Conservation (phyloP, 2,113 vertebrate genomes). For the Lipotes vexillifer region DNA sequence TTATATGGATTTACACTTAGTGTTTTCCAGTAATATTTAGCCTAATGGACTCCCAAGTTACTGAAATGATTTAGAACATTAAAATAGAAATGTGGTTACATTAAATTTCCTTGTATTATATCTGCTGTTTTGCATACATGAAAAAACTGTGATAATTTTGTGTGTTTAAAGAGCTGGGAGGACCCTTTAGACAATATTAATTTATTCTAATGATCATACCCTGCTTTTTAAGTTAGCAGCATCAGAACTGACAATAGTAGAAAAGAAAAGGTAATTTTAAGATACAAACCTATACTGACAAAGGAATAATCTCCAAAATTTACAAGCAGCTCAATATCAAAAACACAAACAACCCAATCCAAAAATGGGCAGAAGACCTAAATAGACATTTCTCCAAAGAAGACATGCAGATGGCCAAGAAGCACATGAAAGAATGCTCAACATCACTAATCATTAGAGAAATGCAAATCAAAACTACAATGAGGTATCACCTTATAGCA, state of each 20-base stretch:
- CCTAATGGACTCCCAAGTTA: neutral
- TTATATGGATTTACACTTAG: neutral
- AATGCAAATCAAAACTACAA: too few relatives aligned
- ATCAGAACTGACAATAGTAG: neutral
- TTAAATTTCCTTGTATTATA: neutral
- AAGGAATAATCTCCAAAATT: too few relatives aligned
- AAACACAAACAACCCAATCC: too few relatives aligned
- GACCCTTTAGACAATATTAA: neutral
- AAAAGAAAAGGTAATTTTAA: neutral
- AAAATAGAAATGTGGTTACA: neutral
- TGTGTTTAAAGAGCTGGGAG: neutral
- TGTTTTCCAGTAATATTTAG: neutral
- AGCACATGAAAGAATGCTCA: too few relatives aligned
- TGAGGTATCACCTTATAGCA: too few relatives aligned
- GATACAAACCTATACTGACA: neutral
- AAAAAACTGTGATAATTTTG: neutral
- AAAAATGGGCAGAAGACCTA: too few relatives aligned
- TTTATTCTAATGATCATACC: neutral
- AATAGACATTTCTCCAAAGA: too few relatives aligned
- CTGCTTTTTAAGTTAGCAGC: neutral
- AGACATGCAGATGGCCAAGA: too few relatives aligned
- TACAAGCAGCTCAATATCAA: too few relatives aligned
- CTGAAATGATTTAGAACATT: constrained; percentile 9
- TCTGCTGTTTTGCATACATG: neutral
- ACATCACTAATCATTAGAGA: too few relatives aligned